Evolutionary conservation across 2,888 invertebrate genomes (phyloP).

Genomic region (Oligia strigilis): DNA sequence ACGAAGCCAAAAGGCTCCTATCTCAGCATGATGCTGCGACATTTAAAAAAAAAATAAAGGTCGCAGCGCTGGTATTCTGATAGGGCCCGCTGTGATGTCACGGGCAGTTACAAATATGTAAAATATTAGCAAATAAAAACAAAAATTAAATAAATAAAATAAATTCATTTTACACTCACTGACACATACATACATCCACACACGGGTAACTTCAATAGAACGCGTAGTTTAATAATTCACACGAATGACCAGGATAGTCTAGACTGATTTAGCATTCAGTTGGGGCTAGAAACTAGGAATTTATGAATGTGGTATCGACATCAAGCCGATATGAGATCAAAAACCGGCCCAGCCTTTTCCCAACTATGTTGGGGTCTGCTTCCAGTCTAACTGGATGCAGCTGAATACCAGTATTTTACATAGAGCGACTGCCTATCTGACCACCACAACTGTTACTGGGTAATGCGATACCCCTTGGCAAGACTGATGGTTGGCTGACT

Average conservation of each 20-base stretch:
- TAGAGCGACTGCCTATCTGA: neutral
- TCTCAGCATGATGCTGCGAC: no score
- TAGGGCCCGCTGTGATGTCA: no score
- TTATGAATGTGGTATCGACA: conserved; percentile 27
- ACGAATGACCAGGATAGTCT: conserved; percentile 45
- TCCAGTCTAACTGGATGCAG: neutral
- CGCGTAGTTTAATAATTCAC: conserved; percentile 55
- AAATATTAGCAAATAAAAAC: no score
- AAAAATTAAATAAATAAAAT: no score
- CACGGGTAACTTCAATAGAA: conserved; percentile 33
- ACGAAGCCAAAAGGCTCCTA: no score
- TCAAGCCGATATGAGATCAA: neutral
- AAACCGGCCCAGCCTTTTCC: no score
- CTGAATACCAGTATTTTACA: neutral
- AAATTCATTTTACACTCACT: no score
- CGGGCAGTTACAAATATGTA: no score
- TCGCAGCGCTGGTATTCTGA: no score
- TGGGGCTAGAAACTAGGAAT: neutral
- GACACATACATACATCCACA: neutral
- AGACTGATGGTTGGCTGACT: neutral
- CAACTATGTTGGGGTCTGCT: no score
- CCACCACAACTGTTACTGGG: neutral
- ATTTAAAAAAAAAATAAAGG: no score
- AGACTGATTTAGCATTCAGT: conserved; percentile 55
- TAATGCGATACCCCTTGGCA: neutral